These are phyloP conservation scores for Leptopilina drosophilae DNA, from an alignment of 2,888 invertebrate genomes.

Conservation along the genomic window DNA sequence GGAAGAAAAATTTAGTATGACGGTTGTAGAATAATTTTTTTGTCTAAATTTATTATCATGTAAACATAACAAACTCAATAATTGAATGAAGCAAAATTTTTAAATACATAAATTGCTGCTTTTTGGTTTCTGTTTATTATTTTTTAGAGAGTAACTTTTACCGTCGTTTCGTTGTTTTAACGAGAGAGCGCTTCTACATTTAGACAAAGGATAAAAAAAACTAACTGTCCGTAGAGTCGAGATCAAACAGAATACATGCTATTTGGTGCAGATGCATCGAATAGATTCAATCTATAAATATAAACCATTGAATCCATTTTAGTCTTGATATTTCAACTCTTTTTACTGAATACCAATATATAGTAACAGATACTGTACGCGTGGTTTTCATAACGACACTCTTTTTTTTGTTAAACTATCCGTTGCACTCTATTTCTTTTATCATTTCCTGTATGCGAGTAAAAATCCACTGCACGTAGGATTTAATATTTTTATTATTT, in stretches of 20 bases:
- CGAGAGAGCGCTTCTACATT: background rate
- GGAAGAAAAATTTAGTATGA: too few relatives aligned
- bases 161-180: background rate
- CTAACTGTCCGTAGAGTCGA: background rate
- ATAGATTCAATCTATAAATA: slow-evolving; percentile 33
- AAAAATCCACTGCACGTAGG: slow-evolving; percentile 2
- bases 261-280: background rate
- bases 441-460: background rate
- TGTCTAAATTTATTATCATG: background rate
- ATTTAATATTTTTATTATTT: background rate
- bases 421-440: background rate
- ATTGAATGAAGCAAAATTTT: background rate
- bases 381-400: slow-evolving; percentile 1
- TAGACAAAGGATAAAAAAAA: background rate
- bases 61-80: too few relatives aligned
- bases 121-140: background rate
- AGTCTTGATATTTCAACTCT: background rate
- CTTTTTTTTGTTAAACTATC: background rate
- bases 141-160: background rate
- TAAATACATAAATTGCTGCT: background rate
- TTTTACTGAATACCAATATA: slow-evolving; percentile 14
- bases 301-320: slow-evolving; percentile 17
- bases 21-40: too few relatives aligned
- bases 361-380: background rate
- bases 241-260: slow-evolving; percentile 1